These are phyloP conservation scores for Crocuta crocuta DNA, from an alignment of 2,113 vertebrate species.

Conservation along the genomic window DNA sequence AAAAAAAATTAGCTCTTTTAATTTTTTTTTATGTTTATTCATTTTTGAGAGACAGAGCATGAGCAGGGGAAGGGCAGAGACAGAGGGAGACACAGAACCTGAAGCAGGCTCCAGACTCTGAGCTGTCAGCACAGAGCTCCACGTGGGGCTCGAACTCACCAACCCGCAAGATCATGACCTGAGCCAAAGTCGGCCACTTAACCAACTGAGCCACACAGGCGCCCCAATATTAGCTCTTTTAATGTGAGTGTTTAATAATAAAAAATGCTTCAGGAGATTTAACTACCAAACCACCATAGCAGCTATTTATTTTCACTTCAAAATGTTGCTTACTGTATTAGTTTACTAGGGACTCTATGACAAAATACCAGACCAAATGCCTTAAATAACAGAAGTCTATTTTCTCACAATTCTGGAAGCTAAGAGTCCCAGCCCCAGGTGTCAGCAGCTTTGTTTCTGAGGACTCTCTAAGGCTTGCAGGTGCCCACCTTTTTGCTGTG, in stretches of 20 bases:
- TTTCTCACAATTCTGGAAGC: neutral
- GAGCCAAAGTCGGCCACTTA: too few species aligned
- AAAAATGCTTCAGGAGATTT: neutral
- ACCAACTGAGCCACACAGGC: too few species aligned
- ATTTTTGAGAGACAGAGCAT: too few species aligned
- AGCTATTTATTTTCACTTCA: slow-evolving; percentile 36
- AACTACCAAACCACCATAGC: neutral
- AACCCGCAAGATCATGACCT: too few species aligned
- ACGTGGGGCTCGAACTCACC: too few species aligned
- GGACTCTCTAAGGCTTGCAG: neutral
- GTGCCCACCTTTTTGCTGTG: neutral
- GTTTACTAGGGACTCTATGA: neutral
- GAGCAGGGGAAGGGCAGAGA: too few species aligned
- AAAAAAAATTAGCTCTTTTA: neutral
- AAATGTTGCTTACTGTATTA: neutral
- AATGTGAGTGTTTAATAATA: neutral
- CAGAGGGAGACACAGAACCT: too few species aligned
- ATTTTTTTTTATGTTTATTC: neutral
- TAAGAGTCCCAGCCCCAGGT: neutral
- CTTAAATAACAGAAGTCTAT: neutral
- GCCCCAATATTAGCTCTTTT: too few species aligned
- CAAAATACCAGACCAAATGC: neutral
- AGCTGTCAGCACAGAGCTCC: too few species aligned
- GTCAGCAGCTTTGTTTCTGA: neutral
- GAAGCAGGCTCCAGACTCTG: too few species aligned